These are phyloP conservation scores for Chrysolina oricalcia DNA, from an alignment of 2,888 invertebrate species.

Conservation along the genomic window DNA sequence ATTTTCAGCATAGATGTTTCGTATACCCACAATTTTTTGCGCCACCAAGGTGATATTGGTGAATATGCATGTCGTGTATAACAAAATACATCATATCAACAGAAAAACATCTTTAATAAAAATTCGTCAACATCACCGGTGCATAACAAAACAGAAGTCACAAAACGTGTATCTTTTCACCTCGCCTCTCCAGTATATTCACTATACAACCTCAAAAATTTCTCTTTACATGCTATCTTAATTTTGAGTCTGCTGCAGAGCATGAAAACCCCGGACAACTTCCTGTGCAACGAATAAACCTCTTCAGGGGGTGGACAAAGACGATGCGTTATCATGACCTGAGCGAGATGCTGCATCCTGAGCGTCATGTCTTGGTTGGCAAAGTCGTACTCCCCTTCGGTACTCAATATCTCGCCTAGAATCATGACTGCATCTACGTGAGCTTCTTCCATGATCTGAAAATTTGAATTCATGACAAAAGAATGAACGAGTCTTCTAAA, in stretches of 20 bases:
- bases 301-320: conserved; percentile 98
- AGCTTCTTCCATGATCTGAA: conserved; percentile 90
- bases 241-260: conserved; percentile 91
- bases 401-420: conserved; percentile 94
- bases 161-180: not conserved
- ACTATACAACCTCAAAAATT: conserved; percentile 86
- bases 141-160: not conserved
- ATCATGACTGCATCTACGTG: conserved; percentile 98
- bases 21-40: too few relatives aligned
- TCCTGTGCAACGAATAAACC: conserved; percentile 97
- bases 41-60: too few relatives aligned
- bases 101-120: conserved; percentile 7
- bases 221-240: conserved; percentile 85
- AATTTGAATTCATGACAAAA: conserved; percentile 61
- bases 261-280: conserved; percentile 95
- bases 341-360: conserved; percentile 89
- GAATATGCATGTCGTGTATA: too few relatives aligned
- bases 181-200: conserved; percentile 72
- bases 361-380: conserved; percentile 87
- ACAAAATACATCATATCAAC: not conserved
- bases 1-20: too few relatives aligned
- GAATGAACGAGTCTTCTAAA: not conserved
- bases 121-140: not conserved
- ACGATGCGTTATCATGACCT: conserved; percentile 94
- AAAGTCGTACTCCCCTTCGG: conserved; percentile 89